Evolutionary conservation across 2,113 vertebrate species (phyloP).

Genomic region (Lota lota): DNA sequence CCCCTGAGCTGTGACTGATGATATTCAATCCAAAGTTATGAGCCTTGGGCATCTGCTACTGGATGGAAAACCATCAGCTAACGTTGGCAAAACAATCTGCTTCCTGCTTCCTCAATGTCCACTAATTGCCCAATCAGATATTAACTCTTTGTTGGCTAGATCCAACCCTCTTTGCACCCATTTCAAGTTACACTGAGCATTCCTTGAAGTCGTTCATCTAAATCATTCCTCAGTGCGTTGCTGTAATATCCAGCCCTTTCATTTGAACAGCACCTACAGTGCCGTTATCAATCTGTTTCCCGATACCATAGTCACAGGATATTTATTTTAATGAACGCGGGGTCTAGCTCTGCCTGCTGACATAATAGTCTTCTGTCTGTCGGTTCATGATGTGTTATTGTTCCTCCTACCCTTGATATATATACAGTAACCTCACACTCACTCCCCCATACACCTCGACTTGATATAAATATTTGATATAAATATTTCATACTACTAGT

Average conservation of each 20-base stretch:
- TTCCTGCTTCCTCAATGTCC: slow-evolving; percentile 55
- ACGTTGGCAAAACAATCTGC: slow-evolving; percentile 51
- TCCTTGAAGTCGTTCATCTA: too few species aligned
- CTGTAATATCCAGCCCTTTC: background rate
- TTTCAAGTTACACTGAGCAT: slow-evolving; percentile 10
- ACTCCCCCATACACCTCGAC: background rate
- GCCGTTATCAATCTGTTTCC: slow-evolving; percentile 20
- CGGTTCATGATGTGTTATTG: slow-evolving; percentile 43
- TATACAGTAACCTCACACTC: slow-evolving; percentile 7
- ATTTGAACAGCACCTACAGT: slow-evolving; percentile 18
- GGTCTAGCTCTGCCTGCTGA: slow-evolving; percentile 39
- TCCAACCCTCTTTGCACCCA: slow-evolving; percentile 19
- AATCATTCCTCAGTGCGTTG: background rate
- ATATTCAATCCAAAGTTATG: too few species aligned
- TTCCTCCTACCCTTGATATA: slow-evolving; percentile 19
- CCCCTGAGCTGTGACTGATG: background rate
- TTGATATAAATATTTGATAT: too few species aligned
- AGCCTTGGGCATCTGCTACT: slow-evolving; percentile 16
- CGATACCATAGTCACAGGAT: slow-evolving; percentile 6
- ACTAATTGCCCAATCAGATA: slow-evolving; percentile 54
- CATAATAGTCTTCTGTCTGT: slow-evolving; percentile 27
- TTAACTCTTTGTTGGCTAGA: slow-evolving; percentile 55
- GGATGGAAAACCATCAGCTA: slow-evolving; percentile 50
- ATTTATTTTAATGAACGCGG: slow-evolving; percentile 35
- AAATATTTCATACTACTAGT: too few species aligned